Evolutionary conservation across 2,888 invertebrate species (phyloP).

Genomic region (Clitarchus hookeri): DNA sequence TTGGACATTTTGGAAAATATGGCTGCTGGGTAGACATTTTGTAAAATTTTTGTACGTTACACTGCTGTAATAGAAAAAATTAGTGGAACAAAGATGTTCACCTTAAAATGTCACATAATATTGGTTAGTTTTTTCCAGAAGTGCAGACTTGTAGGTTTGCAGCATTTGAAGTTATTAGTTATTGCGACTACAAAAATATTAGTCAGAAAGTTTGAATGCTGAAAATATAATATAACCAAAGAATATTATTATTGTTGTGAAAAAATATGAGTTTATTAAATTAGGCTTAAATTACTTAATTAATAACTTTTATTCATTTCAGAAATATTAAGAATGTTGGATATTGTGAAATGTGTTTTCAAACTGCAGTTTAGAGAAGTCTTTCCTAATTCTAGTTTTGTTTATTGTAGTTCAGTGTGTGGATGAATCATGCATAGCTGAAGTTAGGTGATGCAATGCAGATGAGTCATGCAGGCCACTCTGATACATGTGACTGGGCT

Average conservation of each 20-base stretch:
- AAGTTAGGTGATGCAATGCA: constrained; percentile 18
- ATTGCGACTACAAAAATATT: background rate
- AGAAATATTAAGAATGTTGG: constrained; percentile 10
- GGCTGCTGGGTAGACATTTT: background rate
- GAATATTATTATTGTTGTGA: background rate
- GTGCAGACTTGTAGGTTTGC: constrained; percentile 6
- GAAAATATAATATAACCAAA: background rate
- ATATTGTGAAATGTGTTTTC: background rate
- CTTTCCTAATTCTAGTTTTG: background rate
- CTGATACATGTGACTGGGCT: constrained; percentile 10
- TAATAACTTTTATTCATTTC: background rate
- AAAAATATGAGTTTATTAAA: background rate
- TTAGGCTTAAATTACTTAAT: background rate
- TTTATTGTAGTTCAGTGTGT: background rate
- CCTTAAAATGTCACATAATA: background rate
- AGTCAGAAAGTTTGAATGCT: background rate
- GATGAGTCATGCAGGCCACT: constrained; percentile 15
- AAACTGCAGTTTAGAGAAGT: background rate
- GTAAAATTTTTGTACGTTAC: background rate
- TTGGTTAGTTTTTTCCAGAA: background rate
- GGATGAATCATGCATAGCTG: constrained; percentile 15
- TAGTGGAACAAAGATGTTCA: background rate
- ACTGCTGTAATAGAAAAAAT: background rate
- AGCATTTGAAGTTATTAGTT: background rate
- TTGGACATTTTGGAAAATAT: background rate